Evolutionary conservation across 2,113 vertebrate species (phyloP), one percentile per base, ranked within the genome.

Genomic region (Cygnus buccinator): DNA sequence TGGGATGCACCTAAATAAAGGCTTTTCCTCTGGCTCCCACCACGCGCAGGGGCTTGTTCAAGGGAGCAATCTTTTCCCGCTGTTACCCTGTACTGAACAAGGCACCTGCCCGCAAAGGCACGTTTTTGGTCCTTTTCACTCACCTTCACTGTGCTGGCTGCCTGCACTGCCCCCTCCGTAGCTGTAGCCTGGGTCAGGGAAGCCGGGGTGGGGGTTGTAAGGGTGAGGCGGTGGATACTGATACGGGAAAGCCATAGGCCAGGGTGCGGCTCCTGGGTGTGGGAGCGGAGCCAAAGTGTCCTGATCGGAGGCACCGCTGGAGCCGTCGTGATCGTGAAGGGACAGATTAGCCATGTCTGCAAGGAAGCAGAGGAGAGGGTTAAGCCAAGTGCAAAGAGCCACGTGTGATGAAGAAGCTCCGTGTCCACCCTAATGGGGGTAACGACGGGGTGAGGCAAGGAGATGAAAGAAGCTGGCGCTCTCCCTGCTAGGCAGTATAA

Each of bases 221-320:
- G 99, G 99, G 94, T 99, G 99, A 76, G 99, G 99, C 0, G 99
- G 97, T 2, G 99, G 98, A 92, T 99, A 99, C 91, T 99, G 99
- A 94, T 99, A 99, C 0, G 99, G 99, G 95, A 99, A 99, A 65
- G 98, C 97, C 97, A 99, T 98, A 72, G 99, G 99, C 99, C 99
- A 99, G 9, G 99, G 99, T 28, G 99, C 99, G 0, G 99, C 98
- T 71, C 99, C 99, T 1, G 99, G 99, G 93, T 99, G 99, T 2
- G 99, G 99, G 63, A 99, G 97, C 2, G 99, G 99, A 59, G 99
- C 99, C 96, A 99, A 95, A 2, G 98, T 99, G 97, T 99, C 99
- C 95, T 98, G 98, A 92, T 99, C 99, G 0, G 98, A 98, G 21
- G 98, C 98, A 3, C 99, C 99, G 0, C 99, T 98, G 96, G 99